Evolutionary conservation across 2,113 vertebrate species (phyloP), one percentile per base, ranked within the genome.

Genomic region (Corydoras maculifer): DNA sequence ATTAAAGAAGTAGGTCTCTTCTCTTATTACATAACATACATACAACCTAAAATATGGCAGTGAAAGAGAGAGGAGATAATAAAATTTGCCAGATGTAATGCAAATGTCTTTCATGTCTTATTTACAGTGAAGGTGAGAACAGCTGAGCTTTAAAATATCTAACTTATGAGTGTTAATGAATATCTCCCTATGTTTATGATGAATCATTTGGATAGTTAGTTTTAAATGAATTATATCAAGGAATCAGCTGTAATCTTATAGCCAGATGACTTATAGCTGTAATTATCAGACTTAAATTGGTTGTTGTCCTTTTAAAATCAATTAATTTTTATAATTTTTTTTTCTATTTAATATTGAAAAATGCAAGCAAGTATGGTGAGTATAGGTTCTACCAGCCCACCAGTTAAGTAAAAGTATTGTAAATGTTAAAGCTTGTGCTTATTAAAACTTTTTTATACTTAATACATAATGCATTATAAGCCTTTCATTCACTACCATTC

Each of bases 21-120:
- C 35, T 43, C 35, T 3, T 53, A 9, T 50, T 9, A 11, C 32
- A 32, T 4, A 43, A 4, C 35, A 73, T 51, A 55, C 43, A 49
- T 11, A 48, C 61, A 50, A 12, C 9, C 3, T 7, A 14, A 35
- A 9, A 53, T 54, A 35, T 32, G 48, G 30, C 10, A 53, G n/a
- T 69, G 30, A 50, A 11, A 62, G 15, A 31, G 62, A 61, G 15
- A 68, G 58, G 61, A 61, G 65, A 69, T 66, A 75, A 43, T 43
- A 69, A 60, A 43, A 35, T 73, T 76, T 79, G 70, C 74, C 67
- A 76, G 73, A 67, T 10, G 53, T 64, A 74, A 73, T 79, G 35
- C 35, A 43, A 43, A 43, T 67, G 70, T 74, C 32, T 31, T 49
- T 77, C 70, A 64, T 76, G 67, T 71, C 58, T 74, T 79, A 76